These are phyloP conservation scores for Oreonectes daqikongensis DNA, from an alignment of 2,797 vertebrate species.

Conservation along the genomic window DNA sequence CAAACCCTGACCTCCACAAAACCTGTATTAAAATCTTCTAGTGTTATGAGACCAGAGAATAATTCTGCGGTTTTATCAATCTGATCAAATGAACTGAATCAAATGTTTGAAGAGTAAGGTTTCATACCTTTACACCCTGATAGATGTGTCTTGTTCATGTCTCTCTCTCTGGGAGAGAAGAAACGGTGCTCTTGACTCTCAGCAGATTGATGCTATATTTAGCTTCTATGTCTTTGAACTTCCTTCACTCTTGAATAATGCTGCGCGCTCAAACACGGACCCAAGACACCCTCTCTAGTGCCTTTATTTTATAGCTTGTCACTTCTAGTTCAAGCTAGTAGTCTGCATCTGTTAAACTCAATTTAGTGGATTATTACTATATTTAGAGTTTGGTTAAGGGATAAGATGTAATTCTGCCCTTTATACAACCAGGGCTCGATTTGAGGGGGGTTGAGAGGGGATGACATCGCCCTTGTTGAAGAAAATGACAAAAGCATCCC, in stretches of 20 bases:
- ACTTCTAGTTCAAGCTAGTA: neutral
- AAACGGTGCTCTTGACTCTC: constrained; percentile 17
- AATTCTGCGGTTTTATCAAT: too few species aligned
- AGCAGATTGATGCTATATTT: constrained; percentile 26
- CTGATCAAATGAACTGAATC: too few species aligned
- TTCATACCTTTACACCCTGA: neutral
- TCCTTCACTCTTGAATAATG: constrained; percentile 3
- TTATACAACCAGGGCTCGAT: too few species aligned
- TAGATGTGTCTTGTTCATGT: neutral
- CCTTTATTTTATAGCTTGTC: neutral
- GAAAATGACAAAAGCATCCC: too few species aligned
- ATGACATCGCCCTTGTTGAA: too few species aligned
- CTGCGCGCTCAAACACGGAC: neutral
- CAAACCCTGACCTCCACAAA: too few species aligned
- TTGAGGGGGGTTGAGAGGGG: too few species aligned
- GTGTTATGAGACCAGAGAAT: too few species aligned
- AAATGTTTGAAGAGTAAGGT: too few species aligned
- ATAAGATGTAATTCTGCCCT: neutral
- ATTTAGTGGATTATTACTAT: neutral
- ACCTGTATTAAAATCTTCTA: too few species aligned
- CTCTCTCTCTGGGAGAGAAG: neutral
- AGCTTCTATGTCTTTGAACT: constrained; percentile 24
- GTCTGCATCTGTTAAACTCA: neutral
- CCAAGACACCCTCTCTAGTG: neutral
- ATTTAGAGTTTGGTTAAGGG: neutral